Conservation (phyloP, 2,888 invertebrate genomes). For the Himalopsyche anomala region DNA sequence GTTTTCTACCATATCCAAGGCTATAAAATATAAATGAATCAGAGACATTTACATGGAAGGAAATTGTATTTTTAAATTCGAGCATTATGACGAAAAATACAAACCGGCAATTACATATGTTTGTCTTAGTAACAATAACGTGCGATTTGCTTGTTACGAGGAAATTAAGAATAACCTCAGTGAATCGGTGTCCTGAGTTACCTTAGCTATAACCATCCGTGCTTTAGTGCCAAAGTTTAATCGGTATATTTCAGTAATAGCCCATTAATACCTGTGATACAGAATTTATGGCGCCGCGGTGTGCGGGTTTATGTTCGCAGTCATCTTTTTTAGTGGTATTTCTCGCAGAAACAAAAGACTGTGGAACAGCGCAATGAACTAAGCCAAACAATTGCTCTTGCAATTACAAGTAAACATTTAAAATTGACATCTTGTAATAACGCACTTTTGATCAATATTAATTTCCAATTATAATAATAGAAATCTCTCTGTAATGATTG, state of each 20-base stretch:
- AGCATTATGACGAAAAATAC: too few species aligned
- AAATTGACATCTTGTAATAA: too few species aligned
- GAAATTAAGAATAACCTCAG: constrained; percentile 18
- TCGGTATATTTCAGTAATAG: constrained; percentile 61
- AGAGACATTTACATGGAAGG: too few species aligned
- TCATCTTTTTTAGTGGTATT: constrained; percentile 39
- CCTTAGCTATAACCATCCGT: constrained; percentile 4
- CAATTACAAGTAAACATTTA: too few species aligned
- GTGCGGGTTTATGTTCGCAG: constrained; percentile 32
- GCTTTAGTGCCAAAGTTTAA: constrained; percentile 59
- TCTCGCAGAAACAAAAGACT: background rate
- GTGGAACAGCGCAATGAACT: background rate
- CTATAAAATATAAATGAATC: too few species aligned
- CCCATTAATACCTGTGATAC: constrained; percentile 63
- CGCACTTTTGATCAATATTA: too few species aligned
- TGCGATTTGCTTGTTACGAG: background rate
- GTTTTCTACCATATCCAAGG: too few species aligned
- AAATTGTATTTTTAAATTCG: too few species aligned
- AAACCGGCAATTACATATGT: too few species aligned
- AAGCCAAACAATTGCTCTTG: background rate
- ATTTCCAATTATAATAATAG: too few species aligned
- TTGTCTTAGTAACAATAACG: background rate
- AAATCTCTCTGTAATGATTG: too few species aligned
- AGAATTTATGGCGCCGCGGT: constrained; percentile 57
- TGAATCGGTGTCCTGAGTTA: background rate